These are phyloP conservation scores for Nymphicus hollandicus DNA, from an alignment of 2,113 vertebrate genomes.

Conservation along the genomic window DNA sequence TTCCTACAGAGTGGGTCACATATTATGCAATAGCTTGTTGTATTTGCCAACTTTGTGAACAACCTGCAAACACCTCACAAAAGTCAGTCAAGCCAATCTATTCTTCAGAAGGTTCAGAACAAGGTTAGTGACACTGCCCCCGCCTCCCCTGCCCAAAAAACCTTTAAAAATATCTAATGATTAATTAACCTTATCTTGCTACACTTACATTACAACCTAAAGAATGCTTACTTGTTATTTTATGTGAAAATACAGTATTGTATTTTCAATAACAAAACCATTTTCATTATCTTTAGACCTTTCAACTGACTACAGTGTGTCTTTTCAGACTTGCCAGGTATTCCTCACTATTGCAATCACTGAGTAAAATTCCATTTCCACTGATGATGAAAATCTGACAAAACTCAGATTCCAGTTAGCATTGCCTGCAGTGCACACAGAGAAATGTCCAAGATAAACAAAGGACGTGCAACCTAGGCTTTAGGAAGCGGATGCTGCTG, in stretches of 20 bases:
- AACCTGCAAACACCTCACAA: neutral
- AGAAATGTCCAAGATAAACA: neutral
- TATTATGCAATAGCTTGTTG: neutral
- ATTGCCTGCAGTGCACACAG: neutral
- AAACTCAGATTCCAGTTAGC: neutral
- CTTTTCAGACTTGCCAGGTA: neutral
- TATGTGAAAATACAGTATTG: neutral
- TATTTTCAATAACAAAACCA: neutral
- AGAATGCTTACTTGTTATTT: neutral
- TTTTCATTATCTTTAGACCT: neutral
- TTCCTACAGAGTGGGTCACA: neutral
- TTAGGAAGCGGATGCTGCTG: neutral
- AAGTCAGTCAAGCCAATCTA: neutral
- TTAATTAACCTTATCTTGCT: neutral
- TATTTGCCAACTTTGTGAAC: neutral
- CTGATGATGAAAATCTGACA: neutral
- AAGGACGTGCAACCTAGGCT: neutral
- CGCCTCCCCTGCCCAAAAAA: rapidly evolving
- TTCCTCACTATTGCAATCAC: neutral
- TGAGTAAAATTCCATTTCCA: neutral
- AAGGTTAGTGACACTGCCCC: neutral
- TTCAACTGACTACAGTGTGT: neutral
- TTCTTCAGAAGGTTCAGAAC: neutral
- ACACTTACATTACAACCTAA: neutral
- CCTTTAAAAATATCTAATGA: neutral